Base-by-base conservation (phyloP, 2,797 vertebrate species). In the Tachyglossus aculeatus region DNA sequence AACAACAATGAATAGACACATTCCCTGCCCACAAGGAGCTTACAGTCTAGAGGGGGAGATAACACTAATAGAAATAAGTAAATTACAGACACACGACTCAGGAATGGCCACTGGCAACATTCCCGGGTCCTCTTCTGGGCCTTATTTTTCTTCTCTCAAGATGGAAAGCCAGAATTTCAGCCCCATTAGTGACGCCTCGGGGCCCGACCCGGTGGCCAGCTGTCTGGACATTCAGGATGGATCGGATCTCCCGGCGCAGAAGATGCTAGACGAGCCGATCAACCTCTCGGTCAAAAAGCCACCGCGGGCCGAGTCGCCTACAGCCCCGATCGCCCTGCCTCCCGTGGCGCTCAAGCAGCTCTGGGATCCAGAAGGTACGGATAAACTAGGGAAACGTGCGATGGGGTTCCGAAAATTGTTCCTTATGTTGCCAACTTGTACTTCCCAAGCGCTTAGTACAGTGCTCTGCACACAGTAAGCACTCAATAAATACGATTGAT, bases 231-330 rank as follows among this genome's bases (percentile, higher is more conserved):
- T 71, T 55, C 74, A 86, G 47, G 90, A 83, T 51, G 86, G 91
- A 52, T 81, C 92, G 50, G 68, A 72, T 67, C 39, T 92, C 80
- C 77, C 90, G 54, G 84, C 90, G 77, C 89, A 92, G 72, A 86
- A 88, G 56, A 82, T 88, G 37, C 81, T 92, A 57, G 93, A 94
- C 76, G 94, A 94, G 45, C 93, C 94, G 34, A 94, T 94, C 77
- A 94, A 94, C 83, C 92, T 94, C 54, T 94, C 92, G 0, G 81
- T 94, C 69, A 94, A 92, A 60, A 94, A 88, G 69, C 41, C 85
- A 64, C 82, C 73, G 0, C 68, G 6, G 53, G 76, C 56, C 61
- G 51, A 24, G 50, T 81, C 79, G 56, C 43, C 86, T 27, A 55
- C 82, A 51, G 77, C 62, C 21, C 74, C 78, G 21, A 70, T 71